A percentile compares a stretch with the other conserved stretches of the same genome.
Evolutionary conservation across 2,888 invertebrate species (phyloP).

Genomic region (Drosophila austrosaltans): DNA sequence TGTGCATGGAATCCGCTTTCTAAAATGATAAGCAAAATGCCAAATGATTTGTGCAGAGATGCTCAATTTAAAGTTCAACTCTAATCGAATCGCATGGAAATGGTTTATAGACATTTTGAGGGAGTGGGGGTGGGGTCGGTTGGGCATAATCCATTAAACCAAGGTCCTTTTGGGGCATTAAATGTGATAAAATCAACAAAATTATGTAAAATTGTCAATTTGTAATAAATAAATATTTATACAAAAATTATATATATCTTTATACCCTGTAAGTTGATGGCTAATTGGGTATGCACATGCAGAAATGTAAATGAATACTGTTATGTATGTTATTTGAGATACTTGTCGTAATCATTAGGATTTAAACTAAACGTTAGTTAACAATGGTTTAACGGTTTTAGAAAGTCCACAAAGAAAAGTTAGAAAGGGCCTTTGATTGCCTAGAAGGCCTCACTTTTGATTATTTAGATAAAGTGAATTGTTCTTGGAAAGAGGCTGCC

Average conservation of each 20-base stretch:
- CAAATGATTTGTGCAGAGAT: slow-evolving; percentile 48
- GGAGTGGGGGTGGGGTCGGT: too few relatives aligned
- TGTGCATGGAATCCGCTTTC: slow-evolving; percentile 14
- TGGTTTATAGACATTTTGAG: neutral
- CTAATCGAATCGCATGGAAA: neutral
- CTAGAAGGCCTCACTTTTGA: too few relatives aligned
- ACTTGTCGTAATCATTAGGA: too few relatives aligned
- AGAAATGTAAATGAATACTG: neutral
- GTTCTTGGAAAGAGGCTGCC: too few relatives aligned
- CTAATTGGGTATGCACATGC: neutral
- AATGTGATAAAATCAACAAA: slow-evolving; percentile 1
- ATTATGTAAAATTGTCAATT: slow-evolving; percentile 5
- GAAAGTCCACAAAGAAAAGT: too few relatives aligned
- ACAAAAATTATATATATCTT: neutral
- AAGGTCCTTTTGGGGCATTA: neutral
- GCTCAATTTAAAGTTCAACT: slow-evolving; percentile 5
- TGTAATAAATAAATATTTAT: slow-evolving; percentile 5
- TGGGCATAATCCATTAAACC: neutral
- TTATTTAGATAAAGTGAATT: too few relatives aligned
- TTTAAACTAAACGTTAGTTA: too few relatives aligned
- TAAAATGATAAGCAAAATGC: slow-evolving; percentile 49
- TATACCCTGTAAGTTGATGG: neutral
- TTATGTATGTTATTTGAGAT: too few relatives aligned
- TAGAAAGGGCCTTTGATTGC: too few relatives aligned
- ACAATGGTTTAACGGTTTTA: too few relatives aligned